Evolutionary conservation across 2,888 invertebrate genomes (phyloP).

Genomic region (Artemia sinica): DNA sequence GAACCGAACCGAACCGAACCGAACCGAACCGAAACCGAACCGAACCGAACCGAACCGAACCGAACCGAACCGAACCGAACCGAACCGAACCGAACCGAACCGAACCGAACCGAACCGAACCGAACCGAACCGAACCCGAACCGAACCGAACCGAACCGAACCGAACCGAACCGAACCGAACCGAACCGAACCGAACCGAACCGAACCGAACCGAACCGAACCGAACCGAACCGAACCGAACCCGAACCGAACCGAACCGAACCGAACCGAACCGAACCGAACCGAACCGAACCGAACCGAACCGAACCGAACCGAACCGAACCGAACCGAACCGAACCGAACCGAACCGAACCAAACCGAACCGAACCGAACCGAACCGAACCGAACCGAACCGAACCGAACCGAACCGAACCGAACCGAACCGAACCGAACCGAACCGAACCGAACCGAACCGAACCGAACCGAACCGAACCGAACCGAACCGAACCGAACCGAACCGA

Average conservation of each 20-base stretch:
- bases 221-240: conserved; percentile 22
- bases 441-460: conserved; percentile 23
- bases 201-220: conserved; percentile 23
- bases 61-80: no score
- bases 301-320: conserved; percentile 22
- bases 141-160: conserved; percentile 19
- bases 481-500: conserved; percentile 22
- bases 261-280: conserved; percentile 18
- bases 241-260: no score
- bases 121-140: no score
- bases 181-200: conserved; percentile 23
- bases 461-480: conserved; percentile 22
- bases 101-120: no score
- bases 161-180: conserved; percentile 22
- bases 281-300: conserved; percentile 23
- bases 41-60: no score
- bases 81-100: no score
- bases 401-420: conserved; percentile 22
- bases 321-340: conserved; percentile 22
- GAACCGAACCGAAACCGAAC: no score
- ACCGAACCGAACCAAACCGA: conserved; percentile 23
- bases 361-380: conserved; percentile 23
- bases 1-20: no score
- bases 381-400: conserved; percentile 22
- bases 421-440: conserved; percentile 23